phyloP scores from a whole-genome alignment of 2,888 invertebrate genomes.

The Sesamia inferens region DNA sequence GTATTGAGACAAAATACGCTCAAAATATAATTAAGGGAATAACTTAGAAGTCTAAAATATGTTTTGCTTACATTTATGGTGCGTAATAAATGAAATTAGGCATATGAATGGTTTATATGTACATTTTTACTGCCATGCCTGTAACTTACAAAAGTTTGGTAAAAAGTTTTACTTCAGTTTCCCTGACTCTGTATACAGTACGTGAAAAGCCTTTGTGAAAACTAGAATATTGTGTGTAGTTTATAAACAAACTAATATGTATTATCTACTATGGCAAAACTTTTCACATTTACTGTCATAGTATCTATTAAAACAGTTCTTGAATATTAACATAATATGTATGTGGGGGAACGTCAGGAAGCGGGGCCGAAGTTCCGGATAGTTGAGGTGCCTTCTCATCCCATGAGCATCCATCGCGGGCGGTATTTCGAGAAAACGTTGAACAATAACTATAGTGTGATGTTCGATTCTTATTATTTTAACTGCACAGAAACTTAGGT shows the following conservation, averaged over 20 bases:
- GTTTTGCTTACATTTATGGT: slow-evolving; percentile 9
- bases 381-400: no score
- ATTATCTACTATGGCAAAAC: slow-evolving; percentile 18
- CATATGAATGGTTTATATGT: not conserved
- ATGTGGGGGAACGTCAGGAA: no score
- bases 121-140: not conserved
- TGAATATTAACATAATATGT: slow-evolving; percentile 1
- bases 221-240: slow-evolving; percentile 21
- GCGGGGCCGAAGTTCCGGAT: no score
- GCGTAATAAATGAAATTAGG: not conserved
- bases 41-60: slow-evolving; percentile 14
- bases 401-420: no score
- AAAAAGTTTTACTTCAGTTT: slow-evolving; percentile 8
- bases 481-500: no score
- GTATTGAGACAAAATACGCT: slow-evolving; percentile 16
- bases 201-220: slow-evolving; percentile 15
- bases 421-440: no score
- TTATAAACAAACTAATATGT: slow-evolving; percentile 29
- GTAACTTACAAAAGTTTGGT: slow-evolving; percentile 18
- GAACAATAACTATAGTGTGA: no score
- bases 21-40: slow-evolving; percentile 25
- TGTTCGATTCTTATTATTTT: no score
- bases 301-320: slow-evolving; percentile 28
- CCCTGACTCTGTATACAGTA: not conserved
- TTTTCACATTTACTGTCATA: slow-evolving; percentile 42